Evolutionary conservation across 1,140 invertebrate species (phyloP).

Genomic region (Agrilus planipennis): DNA sequence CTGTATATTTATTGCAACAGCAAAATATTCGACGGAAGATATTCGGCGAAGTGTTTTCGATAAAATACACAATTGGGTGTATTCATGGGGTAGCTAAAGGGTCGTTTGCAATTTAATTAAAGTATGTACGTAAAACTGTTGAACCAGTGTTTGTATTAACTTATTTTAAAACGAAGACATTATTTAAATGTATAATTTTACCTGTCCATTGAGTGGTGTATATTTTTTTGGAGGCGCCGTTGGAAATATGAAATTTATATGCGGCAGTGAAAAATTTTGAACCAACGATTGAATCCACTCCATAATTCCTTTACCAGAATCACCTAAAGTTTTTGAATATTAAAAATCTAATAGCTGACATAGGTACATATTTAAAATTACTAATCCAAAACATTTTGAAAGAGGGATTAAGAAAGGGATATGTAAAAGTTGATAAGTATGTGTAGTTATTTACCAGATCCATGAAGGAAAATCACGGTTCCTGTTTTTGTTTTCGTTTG

Average conservation of each 20-base stretch:
- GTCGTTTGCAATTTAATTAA: not conserved
- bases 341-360: constrained; percentile 4
- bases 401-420: constrained; percentile 2
- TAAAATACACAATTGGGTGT: not conserved
- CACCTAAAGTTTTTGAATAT: constrained; percentile 38
- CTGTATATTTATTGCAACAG: no score
- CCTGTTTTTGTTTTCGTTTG: constrained; percentile 33
- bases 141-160: no score
- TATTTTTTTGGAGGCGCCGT: constrained; percentile 57
- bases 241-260: constrained; percentile 58
- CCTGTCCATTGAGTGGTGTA: constrained; percentile 45
- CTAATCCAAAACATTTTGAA: no score
- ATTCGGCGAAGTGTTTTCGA: no score
- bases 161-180: no score
- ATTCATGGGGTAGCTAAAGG: no score
- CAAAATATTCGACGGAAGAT: no score
- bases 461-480: constrained; percentile 48
- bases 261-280: constrained; percentile 48
- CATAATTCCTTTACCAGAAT: constrained; percentile 45
- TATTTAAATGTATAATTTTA: constrained; percentile 24
- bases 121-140: not conserved
- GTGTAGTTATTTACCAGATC: constrained; percentile 42
- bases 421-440: constrained; percentile 5
- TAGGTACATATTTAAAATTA: not conserved
- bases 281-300: constrained; percentile 51